phyloP scores from a whole-genome alignment of 2,888 invertebrate species.

The Deilephila elpenor region DNA sequence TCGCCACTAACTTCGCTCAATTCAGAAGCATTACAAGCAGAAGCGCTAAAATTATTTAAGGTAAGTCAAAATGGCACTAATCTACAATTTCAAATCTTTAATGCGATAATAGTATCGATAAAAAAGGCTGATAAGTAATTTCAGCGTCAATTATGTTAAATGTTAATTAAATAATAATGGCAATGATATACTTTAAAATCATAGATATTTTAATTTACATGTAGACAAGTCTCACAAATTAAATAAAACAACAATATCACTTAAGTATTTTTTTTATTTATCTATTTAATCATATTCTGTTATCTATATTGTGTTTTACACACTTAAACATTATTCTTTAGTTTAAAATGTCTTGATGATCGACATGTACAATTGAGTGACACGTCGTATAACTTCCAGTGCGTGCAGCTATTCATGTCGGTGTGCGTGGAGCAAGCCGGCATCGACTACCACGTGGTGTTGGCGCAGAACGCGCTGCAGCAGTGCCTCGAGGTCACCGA shows the following conservation, averaged over 20 bases:
- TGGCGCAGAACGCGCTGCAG: slow-evolving; percentile 97
- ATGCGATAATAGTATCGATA: too few relatives aligned
- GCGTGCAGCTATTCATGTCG: slow-evolving; percentile 97
- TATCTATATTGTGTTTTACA: too few relatives aligned
- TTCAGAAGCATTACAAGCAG: slow-evolving; percentile 93
- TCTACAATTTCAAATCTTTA: neutral
- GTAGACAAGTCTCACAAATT: too few relatives aligned
- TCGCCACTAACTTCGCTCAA: slow-evolving; percentile 96
- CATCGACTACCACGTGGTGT: slow-evolving; percentile 98
- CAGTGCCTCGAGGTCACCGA: slow-evolving; percentile 93
- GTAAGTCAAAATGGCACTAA: slow-evolving; percentile 68
- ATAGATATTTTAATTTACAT: too few relatives aligned
- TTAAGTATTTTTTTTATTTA: too few relatives aligned
- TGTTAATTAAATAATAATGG: too few relatives aligned
- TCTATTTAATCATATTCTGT: too few relatives aligned
- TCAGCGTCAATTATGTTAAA: too few relatives aligned
- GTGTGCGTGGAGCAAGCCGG: slow-evolving; percentile 97
- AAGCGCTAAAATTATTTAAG: slow-evolving; percentile 97
- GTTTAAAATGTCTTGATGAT: neutral
- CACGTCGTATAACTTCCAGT: slow-evolving; percentile 54
- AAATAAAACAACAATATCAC: too few relatives aligned
- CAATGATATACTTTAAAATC: too few relatives aligned
- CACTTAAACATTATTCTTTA: too few relatives aligned
- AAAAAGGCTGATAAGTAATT: too few relatives aligned
- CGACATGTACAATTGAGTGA: neutral